Evolutionary conservation across 23 tunicate genomes (phyloP), one percentile per base, ranked within the genome.

Genomic region (Trididemnum nubilum): DNA sequence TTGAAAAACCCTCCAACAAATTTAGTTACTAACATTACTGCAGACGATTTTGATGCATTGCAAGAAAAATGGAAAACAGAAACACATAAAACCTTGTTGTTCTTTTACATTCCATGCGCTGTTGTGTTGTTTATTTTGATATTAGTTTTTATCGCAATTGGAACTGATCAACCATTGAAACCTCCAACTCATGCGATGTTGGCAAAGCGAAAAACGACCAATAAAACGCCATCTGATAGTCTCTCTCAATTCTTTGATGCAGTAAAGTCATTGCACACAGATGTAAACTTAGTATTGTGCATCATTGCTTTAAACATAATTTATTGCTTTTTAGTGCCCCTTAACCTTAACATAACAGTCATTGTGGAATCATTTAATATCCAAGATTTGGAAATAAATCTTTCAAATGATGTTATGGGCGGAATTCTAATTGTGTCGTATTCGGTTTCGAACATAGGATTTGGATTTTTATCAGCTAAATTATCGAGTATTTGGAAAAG

Each of bases 401-500:
- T 76, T 12, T 87, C 92, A 65, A 83, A 71, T 72, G 93, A 69
- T 92, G 84, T 92, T 2, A 92, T 92, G 34, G 86, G 1, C 19
- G 93, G 67, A 34, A 36, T 34, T 44, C 77, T 79, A 21, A 58
- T 88, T 75, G 88, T 84, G 36, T 71, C n/a, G 22, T 73, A 59
- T 1, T 87, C 92, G 83, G 84, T 93, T 29, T 81, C 84, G 21
- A 83, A 37, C 0, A 34, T 69, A 18, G 69, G 65, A 49, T 87
- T 83, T 51, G 98, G 98, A 7, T 44, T 44, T 44, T 9, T 44
- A 44, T 9, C 15, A 15, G 54, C 54, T 7, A 44, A 44, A 44
- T 15, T 44, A 44, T 7, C 54, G 15, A 9, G 15, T 15, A 44
- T 9, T 9, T 44, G 54, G 54, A 44, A 44, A 44, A 44, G 15